Evolutionary conservation across 2,888 invertebrate species (phyloP).

Genomic region (Drosophila kanekoi): DNA sequence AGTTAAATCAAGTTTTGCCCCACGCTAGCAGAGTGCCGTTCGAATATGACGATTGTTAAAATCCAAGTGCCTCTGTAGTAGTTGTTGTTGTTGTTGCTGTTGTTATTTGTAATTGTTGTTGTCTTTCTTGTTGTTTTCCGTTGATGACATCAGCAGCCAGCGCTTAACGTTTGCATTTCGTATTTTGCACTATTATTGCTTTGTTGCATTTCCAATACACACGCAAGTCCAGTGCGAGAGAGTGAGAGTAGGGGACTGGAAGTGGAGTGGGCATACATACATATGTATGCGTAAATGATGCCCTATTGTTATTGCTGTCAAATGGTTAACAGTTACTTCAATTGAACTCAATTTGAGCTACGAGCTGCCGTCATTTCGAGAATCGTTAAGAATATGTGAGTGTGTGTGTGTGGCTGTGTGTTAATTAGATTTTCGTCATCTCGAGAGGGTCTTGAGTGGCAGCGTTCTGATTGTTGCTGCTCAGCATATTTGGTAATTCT

Average conservation of each 20-base stretch:
- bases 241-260: neutral
- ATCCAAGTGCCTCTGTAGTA: slow-evolving; percentile 41
- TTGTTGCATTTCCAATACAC: slow-evolving; percentile 25
- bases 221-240: neutral
- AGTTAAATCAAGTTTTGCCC: slow-evolving; percentile 64
- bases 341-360: slow-evolving; percentile 73
- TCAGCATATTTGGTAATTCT: slow-evolving; percentile 58
- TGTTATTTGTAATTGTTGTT: slow-evolving; percentile 33
- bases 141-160: slow-evolving; percentile 49
- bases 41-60: slow-evolving; percentile 27
- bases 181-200: slow-evolving; percentile 37
- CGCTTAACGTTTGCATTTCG: slow-evolving; percentile 29
- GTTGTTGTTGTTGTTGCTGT: slow-evolving; percentile 24
- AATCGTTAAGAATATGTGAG: slow-evolving; percentile 18
- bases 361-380: slow-evolving; percentile 19
- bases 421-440: slow-evolving; percentile 62
- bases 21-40: slow-evolving; percentile 38
- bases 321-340: slow-evolving; percentile 63
- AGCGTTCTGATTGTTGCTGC: slow-evolving; percentile 55
- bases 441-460: slow-evolving; percentile 58
- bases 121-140: slow-evolving; percentile 19
- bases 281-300: slow-evolving; percentile 27
- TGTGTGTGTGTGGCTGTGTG: slow-evolving; percentile 27
- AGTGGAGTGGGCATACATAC: slow-evolving; percentile 10
- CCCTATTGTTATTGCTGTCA: slow-evolving; percentile 33